phyloP scores from a whole-genome alignment of 2,797 vertebrate genomes.

The Gobionotothen gibberifrons region DNA sequence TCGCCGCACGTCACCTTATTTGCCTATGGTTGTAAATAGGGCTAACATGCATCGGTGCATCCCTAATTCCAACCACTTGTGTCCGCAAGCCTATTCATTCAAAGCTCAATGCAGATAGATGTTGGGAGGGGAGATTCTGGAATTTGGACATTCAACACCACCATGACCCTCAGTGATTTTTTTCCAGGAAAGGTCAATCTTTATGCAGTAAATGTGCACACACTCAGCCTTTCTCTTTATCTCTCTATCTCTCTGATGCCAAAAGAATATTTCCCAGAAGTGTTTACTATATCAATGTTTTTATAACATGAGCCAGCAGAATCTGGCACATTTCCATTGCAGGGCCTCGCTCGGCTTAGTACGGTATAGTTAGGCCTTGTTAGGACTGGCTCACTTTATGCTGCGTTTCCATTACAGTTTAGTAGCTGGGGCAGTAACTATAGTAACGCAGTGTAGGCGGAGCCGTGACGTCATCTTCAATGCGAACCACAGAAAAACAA shows the following conservation, averaged over 20 bases:
- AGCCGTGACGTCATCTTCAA: too few species aligned
- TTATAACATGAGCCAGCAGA: slow-evolving; percentile 22
- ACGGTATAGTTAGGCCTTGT: too few species aligned
- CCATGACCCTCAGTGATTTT: background rate
- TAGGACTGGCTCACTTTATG: too few species aligned
- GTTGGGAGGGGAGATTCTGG: background rate
- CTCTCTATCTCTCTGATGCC: background rate
- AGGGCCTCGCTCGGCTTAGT: too few species aligned
- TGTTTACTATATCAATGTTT: slow-evolving; percentile 15
- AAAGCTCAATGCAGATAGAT: background rate
- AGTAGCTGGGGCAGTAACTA: too few species aligned
- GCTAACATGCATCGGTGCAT: too few species aligned
- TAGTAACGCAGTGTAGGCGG: too few species aligned
- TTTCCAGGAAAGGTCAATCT: background rate
- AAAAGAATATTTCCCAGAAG: slow-evolving; percentile 18
- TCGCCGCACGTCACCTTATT: too few species aligned
- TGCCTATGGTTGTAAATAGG: too few species aligned
- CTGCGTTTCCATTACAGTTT: too few species aligned
- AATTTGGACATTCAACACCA: slow-evolving; percentile 6
- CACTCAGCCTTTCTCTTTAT: background rate
- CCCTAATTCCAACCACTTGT: too few species aligned
- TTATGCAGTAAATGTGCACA: background rate
- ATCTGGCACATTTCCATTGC: background rate
- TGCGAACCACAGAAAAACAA: too few species aligned
- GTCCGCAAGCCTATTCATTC: background rate